Evolutionary conservation across 1,140 invertebrate genomes (phyloP).

Genomic region (Panagrolaimus sp.): DNA sequence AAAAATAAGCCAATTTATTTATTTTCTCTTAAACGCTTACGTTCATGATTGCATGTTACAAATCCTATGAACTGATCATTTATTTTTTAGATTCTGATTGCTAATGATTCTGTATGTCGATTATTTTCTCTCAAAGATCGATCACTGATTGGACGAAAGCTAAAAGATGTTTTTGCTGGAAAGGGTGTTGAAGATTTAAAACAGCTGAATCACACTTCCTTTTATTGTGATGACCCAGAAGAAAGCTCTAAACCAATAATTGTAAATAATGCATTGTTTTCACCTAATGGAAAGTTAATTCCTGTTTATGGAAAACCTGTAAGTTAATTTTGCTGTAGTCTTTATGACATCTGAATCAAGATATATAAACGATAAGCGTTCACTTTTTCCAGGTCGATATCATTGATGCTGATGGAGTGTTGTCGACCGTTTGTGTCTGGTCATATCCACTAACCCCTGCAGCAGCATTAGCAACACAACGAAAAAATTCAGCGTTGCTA

Average conservation of each 20-base stretch:
- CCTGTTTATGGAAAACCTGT: slow-evolving; percentile 29
- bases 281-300: slow-evolving; percentile 9
- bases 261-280: slow-evolving; percentile 20
- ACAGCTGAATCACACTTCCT: slow-evolving; percentile 6
- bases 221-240: not conserved
- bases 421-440: slow-evolving; percentile 31
- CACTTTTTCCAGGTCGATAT: slow-evolving; percentile 27
- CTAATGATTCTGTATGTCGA: slow-evolving; percentile 31
- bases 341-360: not conserved
- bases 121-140: slow-evolving; percentile 31
- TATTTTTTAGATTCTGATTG: slow-evolving; percentile 32
- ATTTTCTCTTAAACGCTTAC: not conserved
- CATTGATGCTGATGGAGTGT: slow-evolving; percentile 28
- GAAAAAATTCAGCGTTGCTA: slow-evolving; percentile 22
- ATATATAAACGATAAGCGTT: not conserved
- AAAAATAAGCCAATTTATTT: too few relatives aligned
- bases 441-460: slow-evolving; percentile 29
- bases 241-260: slow-evolving; percentile 17
- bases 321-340: too few relatives aligned
- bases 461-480: slow-evolving; percentile 15
- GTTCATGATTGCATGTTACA: not conserved
- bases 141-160: slow-evolving; percentile 29
- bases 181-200: not conserved
- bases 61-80: not conserved
- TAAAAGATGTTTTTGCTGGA: slow-evolving; percentile 25